A percentile compares a stretch with the other conserved stretches of the same genome.
These are phyloP conservation scores for Eurystomus gularis DNA, from an alignment of 2,113 vertebrate species.

Conservation along the genomic window DNA sequence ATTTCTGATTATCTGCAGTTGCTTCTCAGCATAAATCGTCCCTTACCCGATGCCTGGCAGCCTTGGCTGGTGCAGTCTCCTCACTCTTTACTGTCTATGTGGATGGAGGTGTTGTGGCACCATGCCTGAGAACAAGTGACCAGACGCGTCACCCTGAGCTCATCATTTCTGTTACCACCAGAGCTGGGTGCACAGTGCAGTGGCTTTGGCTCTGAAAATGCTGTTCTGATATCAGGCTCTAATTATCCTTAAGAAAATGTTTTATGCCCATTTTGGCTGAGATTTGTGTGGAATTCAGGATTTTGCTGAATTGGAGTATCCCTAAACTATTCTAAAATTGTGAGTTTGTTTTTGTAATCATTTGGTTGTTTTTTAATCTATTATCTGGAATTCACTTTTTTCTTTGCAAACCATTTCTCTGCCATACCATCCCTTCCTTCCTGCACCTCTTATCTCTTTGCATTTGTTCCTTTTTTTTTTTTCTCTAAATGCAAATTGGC, in stretches of 20 bases:
- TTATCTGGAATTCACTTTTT: background rate
- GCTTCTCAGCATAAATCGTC: background rate
- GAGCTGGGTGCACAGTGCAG: background rate
- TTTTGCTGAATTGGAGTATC: background rate
- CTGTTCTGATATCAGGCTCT: background rate
- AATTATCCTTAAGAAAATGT: background rate
- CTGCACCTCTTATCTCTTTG: background rate
- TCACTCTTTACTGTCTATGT: fast-evolving
- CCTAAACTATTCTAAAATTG: background rate
- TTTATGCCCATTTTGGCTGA: background rate
- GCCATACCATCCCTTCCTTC: background rate
- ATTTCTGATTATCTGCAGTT: background rate
- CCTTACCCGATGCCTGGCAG: background rate
- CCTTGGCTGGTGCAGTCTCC: background rate
- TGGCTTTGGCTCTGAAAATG: background rate
- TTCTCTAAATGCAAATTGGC: background rate
- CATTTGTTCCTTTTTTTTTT: background rate
- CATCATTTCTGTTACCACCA: fast-evolving
- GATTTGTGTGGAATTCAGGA: background rate
- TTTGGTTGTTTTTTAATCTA: background rate
- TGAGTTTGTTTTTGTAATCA: background rate
- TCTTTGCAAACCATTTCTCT: background rate
- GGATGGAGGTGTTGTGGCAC: fast-evolving
- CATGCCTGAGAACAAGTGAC: background rate
- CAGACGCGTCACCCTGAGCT: background rate